Evolutionary conservation across 1,140 invertebrate species (phyloP), one percentile per base, ranked within the genome.

Genomic region (Papilio polytes): DNA sequence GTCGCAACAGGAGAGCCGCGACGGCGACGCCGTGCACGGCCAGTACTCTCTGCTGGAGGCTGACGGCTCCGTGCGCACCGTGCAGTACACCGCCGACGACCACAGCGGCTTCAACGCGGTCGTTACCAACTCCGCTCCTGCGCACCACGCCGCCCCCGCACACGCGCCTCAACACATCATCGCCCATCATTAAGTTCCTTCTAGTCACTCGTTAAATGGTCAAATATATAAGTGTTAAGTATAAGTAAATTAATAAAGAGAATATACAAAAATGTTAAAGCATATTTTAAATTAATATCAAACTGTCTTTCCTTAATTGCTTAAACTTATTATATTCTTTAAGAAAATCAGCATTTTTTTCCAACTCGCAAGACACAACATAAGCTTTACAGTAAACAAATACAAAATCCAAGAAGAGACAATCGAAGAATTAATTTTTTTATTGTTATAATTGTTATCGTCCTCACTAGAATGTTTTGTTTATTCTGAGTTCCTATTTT

Each of bases 51-150:
- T 96, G 74, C 86, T 95, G 66, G 95, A 96, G 84, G 92, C 96
- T 20, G 96, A 96, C 81, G 95, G 96, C 74, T 96, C 96, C 76
- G 89, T 96, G 87, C 89, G 96, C 81, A 95, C 89, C 72, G 95
- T 95, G 9, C 88, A 94, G 80, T 96, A 96, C 91, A 91, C 93
- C 79, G 95, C 95, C 15, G 96, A 96, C 83, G 91, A 90, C 82
- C 93, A 95, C 87, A 94, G 91, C 81, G 95, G 90, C 63, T 96
- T 96, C 91, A 96, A 96, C 87, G 96, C 96, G 51, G 94, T 96
- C 12, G 96, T 96, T 59, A 93, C 93, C 84, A 95, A 95, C 91
- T 95, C 95, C 46, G 95, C 95, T 41, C 63, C 63, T 13, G 63
- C 22, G 6, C 72, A 74, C 4, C 72, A 74, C 41, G 13, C 44